These are phyloP conservation scores for Pelodytes ibericus DNA, from an alignment of 2,797 vertebrate species.

Conservation along the genomic window DNA sequence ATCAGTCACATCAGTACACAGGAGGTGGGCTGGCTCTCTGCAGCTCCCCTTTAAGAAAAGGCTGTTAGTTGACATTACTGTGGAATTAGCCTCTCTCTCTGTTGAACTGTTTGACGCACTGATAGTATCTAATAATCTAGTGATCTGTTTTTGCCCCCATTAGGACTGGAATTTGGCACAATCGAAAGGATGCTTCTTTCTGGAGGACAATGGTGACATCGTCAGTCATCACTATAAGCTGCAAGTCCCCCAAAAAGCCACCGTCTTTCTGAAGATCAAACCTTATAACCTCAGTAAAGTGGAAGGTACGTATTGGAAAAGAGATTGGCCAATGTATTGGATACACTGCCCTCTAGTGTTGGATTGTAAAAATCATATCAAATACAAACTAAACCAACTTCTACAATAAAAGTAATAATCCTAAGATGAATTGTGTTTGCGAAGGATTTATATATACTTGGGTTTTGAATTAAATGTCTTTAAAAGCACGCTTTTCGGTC, in stretches of 20 bases:
- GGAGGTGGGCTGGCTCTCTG: no score
- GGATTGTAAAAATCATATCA: background rate
- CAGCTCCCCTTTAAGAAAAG: no score
- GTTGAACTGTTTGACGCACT: no score
- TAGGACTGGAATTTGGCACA: slow-evolving; percentile 82
- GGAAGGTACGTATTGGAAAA: slow-evolving; percentile 67
- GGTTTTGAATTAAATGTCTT: no score
- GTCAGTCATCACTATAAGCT: slow-evolving; percentile 85
- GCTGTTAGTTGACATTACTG: no score
- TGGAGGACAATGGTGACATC: slow-evolving; percentile 84
- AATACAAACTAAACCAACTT: background rate
- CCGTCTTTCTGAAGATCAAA: slow-evolving; percentile 81
- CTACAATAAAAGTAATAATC: no score
- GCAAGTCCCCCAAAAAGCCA: slow-evolving; percentile 77
- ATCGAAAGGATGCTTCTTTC: slow-evolving; percentile 87
- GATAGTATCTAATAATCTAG: no score
- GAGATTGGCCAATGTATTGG: background rate
- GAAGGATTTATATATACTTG: no score
- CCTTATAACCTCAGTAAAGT: slow-evolving; percentile 75
- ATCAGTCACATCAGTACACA: no score
- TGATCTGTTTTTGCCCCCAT: slow-evolving; percentile 41
- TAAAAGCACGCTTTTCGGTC: no score
- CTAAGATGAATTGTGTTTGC: no score
- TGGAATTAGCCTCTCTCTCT: no score
- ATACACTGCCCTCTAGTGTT: slow-evolving; percentile 30